Percentiles rank a stretch among this genome's conserved stretches.
Evolutionary conservation across 92 coral and sea anemone species (phyloP).

Genomic region (Zoanthus sansibaricus): DNA sequence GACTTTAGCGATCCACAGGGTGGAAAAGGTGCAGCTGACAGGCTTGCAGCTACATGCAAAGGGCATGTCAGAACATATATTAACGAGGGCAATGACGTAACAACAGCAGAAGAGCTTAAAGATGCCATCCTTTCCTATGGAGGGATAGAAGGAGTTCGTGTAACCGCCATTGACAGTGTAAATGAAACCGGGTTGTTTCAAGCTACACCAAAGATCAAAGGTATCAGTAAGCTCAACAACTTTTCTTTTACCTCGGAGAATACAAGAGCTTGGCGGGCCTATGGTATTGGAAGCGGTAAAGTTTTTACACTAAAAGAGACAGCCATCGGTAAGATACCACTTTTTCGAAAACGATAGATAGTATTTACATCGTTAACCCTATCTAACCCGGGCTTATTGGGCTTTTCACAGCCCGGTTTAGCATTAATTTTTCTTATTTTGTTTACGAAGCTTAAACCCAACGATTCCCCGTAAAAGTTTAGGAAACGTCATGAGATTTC

Average conservation of each 20-base stretch:
- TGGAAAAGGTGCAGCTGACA: conserved; percentile 6
- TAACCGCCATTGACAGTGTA: background rate
- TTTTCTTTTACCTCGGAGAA: background rate
- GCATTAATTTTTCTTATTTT: no score
- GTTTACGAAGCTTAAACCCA: no score
- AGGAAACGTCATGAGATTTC: no score
- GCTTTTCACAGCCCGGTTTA: no score
- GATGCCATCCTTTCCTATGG: background rate
- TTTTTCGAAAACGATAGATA: no score
- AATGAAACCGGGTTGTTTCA: background rate
- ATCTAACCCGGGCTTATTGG: no score
- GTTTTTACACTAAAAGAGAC: background rate
- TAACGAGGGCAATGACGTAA: background rate
- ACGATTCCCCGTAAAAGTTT: no score
- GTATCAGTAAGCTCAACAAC: background rate
- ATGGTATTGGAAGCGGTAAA: conserved; percentile 1
- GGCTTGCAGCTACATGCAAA: conserved; percentile 6
- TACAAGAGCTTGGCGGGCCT: background rate
- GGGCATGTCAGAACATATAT: background rate
- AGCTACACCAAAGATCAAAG: background rate
- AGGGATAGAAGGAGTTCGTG: background rate
- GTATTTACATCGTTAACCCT: no score
- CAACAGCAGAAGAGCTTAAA: background rate
- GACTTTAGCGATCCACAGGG: conserved; percentile 6
- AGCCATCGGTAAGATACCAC: no score